Conservation (phyloP, 2,113 vertebrate genomes). For the Raja brachyura region DNA sequence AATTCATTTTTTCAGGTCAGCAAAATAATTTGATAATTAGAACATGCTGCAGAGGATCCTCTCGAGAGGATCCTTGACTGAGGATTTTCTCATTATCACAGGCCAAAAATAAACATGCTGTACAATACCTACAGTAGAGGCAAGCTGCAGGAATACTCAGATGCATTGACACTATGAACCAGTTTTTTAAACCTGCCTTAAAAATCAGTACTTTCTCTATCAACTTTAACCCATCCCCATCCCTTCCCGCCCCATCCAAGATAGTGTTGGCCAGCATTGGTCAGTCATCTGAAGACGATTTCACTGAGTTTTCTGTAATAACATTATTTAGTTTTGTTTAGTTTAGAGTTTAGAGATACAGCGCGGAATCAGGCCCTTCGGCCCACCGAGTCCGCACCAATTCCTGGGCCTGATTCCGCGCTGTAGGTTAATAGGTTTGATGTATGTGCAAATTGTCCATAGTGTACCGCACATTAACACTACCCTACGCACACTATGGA, state of each 20-base stretch:
- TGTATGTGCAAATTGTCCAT: too few relatives aligned
- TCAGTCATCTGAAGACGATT: background rate
- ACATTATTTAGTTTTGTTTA: background rate
- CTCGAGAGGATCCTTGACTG: background rate
- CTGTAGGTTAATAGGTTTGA: too few relatives aligned
- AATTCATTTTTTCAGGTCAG: slow-evolving; percentile 36
- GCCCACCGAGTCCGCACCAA: too few relatives aligned
- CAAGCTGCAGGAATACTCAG: slow-evolving; percentile 14
- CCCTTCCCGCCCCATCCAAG: background rate
- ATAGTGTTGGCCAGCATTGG: background rate
- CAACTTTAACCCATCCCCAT: background rate
- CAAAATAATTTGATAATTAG: slow-evolving; percentile 30
- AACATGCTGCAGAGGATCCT: slow-evolving; percentile 32
- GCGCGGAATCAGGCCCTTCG: too few relatives aligned
- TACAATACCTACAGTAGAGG: background rate
- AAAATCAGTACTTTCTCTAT: slow-evolving; percentile 11
- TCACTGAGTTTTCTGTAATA: background rate
- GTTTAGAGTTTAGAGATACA: too few relatives aligned
- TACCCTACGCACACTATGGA: too few relatives aligned
- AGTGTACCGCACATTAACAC: too few relatives aligned
- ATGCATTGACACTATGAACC: slow-evolving; percentile 36
- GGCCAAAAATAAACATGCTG: slow-evolving; percentile 31
- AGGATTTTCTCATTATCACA: slow-evolving; percentile 36
- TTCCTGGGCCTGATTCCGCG: too few relatives aligned
- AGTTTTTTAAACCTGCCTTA: slow-evolving; percentile 30